phyloP scores from a whole-genome alignment of 1,140 invertebrate genomes.

The Phymastichus coffea region DNA sequence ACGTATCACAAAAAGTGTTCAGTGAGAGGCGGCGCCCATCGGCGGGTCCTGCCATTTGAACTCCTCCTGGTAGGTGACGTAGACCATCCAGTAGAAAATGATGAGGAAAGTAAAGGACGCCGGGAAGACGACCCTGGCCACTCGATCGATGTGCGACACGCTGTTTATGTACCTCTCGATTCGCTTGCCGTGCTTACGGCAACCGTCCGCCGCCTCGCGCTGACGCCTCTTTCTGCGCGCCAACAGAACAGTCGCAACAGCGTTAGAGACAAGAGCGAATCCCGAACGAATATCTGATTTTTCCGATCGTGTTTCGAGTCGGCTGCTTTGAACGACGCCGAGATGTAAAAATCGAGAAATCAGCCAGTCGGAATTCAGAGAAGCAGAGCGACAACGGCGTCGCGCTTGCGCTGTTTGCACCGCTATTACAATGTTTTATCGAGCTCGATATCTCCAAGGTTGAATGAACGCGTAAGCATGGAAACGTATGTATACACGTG shows the following conservation, averaged over 20 bases:
- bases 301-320: no score
- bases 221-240: constrained; percentile 66
- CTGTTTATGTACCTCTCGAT: constrained; percentile 75
- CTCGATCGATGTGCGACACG: constrained; percentile 83
- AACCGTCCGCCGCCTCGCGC: constrained; percentile 63
- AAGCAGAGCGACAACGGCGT: no score
- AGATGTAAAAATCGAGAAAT: no score
- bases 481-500: no score
- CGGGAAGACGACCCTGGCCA: constrained; percentile 83
- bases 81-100: constrained; percentile 84
- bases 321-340: no score
- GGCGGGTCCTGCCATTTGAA: constrained; percentile 71
- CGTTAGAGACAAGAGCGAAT: neutral
- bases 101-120: constrained; percentile 83
- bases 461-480: no score
- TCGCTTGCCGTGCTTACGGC: constrained; percentile 55
- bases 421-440: no score
- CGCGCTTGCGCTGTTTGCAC: no score
- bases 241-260: constrained; percentile 23
- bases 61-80: constrained; percentile 70
- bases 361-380: no score
- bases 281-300: neutral
- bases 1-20: no score
- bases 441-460: no score
- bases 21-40: constrained; percentile 41